Evolutionary conservation across 2,113 vertebrate genomes (phyloP).

Genomic region (Gobio gobio): DNA sequence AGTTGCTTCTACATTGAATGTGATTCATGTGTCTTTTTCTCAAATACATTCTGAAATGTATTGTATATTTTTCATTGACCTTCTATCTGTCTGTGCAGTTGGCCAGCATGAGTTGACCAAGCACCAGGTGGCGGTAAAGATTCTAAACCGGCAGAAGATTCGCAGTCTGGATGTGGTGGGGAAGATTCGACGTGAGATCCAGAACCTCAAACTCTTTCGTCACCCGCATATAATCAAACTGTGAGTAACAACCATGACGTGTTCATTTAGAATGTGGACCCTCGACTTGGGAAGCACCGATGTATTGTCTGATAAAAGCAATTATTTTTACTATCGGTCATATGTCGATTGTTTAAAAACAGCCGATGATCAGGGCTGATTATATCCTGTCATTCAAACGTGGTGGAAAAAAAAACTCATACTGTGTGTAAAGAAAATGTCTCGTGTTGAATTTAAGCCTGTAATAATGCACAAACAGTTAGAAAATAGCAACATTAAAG

Average conservation of each 20-base stretch:
- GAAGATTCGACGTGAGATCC: constrained; percentile 97
- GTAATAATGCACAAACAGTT: no score
- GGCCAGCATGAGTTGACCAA: constrained; percentile 97
- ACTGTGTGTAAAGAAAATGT: no score
- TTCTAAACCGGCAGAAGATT: constrained; percentile 97
- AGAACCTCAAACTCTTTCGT: constrained; percentile 98
- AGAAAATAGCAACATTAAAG: no score
- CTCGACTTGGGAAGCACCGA: no score
- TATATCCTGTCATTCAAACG: no score
- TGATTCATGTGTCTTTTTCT: background rate
- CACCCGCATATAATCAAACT: constrained; percentile 99
- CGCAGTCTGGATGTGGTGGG: constrained; percentile 98
- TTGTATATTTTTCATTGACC: background rate
- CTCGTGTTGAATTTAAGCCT: no score
- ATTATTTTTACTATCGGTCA: no score
- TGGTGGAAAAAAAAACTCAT: no score
- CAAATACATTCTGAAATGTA: background rate
- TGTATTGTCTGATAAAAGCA: no score
- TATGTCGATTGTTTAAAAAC: no score
- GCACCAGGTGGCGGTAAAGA: constrained; percentile 98
- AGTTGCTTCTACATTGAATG: background rate
- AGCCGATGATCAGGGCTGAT: no score
- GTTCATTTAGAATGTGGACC: background rate
- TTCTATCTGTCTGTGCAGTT: constrained; percentile 72
- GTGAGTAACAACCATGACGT: constrained; percentile 79